Evolutionary conservation across 1,140 invertebrate genomes (phyloP), one percentile per base, ranked within the genome.

Genomic region (Drosophila biarmipes): DNA sequence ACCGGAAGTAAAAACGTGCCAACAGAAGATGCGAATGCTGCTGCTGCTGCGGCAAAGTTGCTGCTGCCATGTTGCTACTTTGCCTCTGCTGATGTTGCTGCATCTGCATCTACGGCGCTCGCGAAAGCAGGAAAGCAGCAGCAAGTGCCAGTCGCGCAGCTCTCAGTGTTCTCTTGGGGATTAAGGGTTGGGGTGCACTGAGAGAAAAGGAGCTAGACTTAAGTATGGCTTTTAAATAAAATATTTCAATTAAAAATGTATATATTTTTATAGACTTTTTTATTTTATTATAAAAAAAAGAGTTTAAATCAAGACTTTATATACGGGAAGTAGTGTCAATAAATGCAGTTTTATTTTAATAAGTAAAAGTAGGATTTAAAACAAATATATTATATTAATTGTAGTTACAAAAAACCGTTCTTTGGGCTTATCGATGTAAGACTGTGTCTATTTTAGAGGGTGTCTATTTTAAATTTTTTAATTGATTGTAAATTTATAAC

Each of bases 71-170:
- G 68, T 69, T 80, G 80, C 80, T 79, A 78, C 78, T 55, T 59
- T 58, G 55, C 46, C 66, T 52, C 53, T 72, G 59, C 46, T 62
- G 55, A 45, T 63, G 73, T 71, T 86, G 81, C 82, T 77, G 82
- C 82, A 87, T 87, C 81, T 86, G 82, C 82, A 86, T 86, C 77
- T 79, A 79, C 84, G 84, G 84, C 84, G 84, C 85, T 89, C 84
- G 46, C 43, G 48, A 52, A 62, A 89, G 46, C 84, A 89, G 84
- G 84, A 55, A 57, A 79, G 52, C 84, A 89, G 84, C 79, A 89
- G 57, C 55, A 69, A 84, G 52, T 89, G 84, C 84, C 76, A 66
- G 80, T 76, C 52, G 76, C 69, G 79, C 15, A 57, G 78, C 57
- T 84, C 64, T 77, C 59, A 61, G 55, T 71, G 68, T 67, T 66